Base-by-base conservation (phyloP, 1,140 invertebrate genomes). In the Propsilocerus akamusi region DNA sequence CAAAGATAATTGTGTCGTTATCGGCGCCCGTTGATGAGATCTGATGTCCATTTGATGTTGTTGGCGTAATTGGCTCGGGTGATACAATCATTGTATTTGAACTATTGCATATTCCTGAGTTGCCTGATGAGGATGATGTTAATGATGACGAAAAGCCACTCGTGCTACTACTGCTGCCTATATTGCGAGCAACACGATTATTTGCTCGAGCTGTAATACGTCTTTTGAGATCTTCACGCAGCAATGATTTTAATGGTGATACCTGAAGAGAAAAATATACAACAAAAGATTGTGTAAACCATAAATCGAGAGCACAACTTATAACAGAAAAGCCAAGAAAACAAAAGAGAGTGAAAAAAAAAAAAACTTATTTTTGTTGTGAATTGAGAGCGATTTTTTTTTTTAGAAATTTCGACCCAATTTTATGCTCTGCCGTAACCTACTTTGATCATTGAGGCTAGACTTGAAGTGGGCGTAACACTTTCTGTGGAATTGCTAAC, bases 241-340 rank as follows among this genome's bases (percentile, higher is more conserved):
- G 65, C 37, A 90, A 66, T 49, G 83, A 86, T 59, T 88, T 87
- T 48, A 90, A 66, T 32, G 86, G 85, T 25, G 86, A 89, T 41
- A 87, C 80, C 66, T 87, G 80, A 54, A 81, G 80, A 51, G 77
- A 52, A 0, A 66, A 63, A 17, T 12, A n/a, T n/a, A n/a, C 17
- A 20, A 20, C 34, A 14, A 14, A 41, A 41, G 10, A 41, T 41
- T 14, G 34, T 10, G 22, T 17, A 41, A 41, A 17, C 22, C 14
- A 41, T 41, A 41, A 41, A 20, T 41, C 34, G 22, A 20, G 34
- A 8, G 14, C 17, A 17, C 32, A n/a, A 41, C 22, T n/a, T 6
- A 41, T 8, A 20, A 41, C 34, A 2, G 34, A 41, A 20, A n/a
- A n/a, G n/a, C n/a, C n/a, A n/a, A 41, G 34, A 8, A 41, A 5